A percentile compares a stretch with the other conserved stretches of the same genome.
Conservation (phyloP, 2,797 vertebrate species). For the Sebastes diploproa region DNA sequence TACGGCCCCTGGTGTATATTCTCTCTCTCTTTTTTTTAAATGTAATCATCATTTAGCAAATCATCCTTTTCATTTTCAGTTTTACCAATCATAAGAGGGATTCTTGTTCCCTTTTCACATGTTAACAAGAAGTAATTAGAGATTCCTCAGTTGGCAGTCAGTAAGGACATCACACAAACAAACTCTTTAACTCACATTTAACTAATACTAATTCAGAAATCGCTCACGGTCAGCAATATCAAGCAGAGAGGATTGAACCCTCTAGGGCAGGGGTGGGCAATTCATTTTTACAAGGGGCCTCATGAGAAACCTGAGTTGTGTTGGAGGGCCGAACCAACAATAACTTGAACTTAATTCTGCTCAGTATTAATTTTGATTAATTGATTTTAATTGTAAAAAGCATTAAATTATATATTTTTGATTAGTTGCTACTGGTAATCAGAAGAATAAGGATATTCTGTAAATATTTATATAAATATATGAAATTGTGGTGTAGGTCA, state of each 20-base stretch:
- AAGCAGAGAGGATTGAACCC: not conserved
- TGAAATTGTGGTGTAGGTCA: no score
- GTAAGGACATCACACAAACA: not conserved
- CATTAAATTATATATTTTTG: no score
- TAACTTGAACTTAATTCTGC: no score
- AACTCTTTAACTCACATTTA: not conserved
- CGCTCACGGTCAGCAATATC: not conserved
- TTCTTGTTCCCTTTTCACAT: not conserved
- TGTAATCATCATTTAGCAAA: not conserved
- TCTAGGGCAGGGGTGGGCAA: not conserved
- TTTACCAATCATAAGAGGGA: not conserved
- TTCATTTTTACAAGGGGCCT: no score
- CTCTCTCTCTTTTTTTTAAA: not conserved
- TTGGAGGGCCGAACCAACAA: no score
- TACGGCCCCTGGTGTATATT: no score
- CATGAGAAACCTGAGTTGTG: no score
- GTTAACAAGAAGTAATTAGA: not conserved
- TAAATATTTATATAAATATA: no score
- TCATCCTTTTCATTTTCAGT: not conserved
- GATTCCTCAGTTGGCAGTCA: not conserved
- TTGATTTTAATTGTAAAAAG: no score
- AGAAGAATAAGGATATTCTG: no score
- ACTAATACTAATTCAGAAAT: not conserved
- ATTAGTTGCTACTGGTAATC: no score
- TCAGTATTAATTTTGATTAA: no score